Base-by-base conservation (phyloP, 2,888 invertebrate species). In the Macropis europaea region DNA sequence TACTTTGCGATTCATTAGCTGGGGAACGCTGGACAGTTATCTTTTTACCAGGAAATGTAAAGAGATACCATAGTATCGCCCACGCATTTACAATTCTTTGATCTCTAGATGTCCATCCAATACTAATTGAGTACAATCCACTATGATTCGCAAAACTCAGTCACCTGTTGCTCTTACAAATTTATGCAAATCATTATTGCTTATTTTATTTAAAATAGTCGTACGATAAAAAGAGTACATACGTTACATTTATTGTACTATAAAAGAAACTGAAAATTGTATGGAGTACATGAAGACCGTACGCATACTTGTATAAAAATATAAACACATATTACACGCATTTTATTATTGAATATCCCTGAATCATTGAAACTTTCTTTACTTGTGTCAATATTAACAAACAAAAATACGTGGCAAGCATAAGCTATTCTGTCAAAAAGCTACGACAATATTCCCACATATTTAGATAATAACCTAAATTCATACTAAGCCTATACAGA, bases 41-140 rank as follows among this genome's bases (percentile, higher is more conserved):
- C 83, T 79, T 78, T 77, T 82, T 83, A 86, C 82, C 86, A 86
- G 87, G 87, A 86, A 87, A 84, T 82, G 74, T 57, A 72, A 59
- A 42, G 56, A 61, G 86, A 84, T 87, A 86, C 63, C 76, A 11
- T 40, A 57, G 42, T 13, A 24, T 19, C 40, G 22, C 53, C 42
- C 36, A 59, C 45, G 28, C 53, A n/a, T 30, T 56, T 48, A 22
- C 4, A 36, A 26, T 59, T 59, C 15, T 32, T 30, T 32, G 48
- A 71, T 63, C 34, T 30, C 28, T 57, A 32, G 6, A 3, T 6
- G 2, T 47, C 30, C 32, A 15, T 28, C 7, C 17, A 34, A 26
- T 13, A 11, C 11, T 3, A 34, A 15, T 36, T 43, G 2, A 32
- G n/a, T n/a, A n/a, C n/a, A n/a, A n/a, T n/a, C n/a, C n/a, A n/a